Conservation (phyloP, 2,797 vertebrate genomes). For the Myotis planiceps region DNA sequence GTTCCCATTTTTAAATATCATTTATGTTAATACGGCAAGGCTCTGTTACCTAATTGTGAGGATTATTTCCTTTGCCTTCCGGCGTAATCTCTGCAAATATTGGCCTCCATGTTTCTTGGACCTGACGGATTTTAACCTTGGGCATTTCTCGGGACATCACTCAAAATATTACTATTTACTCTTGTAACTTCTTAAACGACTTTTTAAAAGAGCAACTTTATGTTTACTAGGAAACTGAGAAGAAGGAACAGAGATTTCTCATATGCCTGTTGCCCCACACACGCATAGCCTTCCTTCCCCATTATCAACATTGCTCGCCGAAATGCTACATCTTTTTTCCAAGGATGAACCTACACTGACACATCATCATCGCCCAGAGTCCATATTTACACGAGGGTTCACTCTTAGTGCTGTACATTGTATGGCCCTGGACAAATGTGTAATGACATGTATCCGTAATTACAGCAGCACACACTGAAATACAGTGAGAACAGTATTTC, state of each 20-base stretch:
- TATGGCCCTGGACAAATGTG: not conserved
- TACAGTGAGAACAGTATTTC: not conserved
- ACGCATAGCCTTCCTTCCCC: no score
- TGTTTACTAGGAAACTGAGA: not conserved
- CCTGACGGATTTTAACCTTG: constrained; percentile 76
- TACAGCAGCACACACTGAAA: not conserved
- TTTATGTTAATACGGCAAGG: constrained; percentile 85
- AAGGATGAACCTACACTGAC: no score
- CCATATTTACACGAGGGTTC: not conserved
- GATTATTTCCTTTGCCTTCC: constrained; percentile 84
- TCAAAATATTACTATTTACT: constrained; percentile 70
- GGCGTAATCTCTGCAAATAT: constrained; percentile 82
- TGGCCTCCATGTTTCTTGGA: constrained; percentile 82
- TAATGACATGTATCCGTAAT: not conserved
- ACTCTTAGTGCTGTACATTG: not conserved
- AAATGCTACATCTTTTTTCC: no score
- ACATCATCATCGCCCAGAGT: no score
- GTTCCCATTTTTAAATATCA: constrained; percentile 84
- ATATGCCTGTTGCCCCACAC: no score
- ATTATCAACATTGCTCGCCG: no score
- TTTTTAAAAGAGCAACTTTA: not conserved
- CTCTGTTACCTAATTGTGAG: constrained; percentile 86
- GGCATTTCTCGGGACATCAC: constrained; percentile 77
- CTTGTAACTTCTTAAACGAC: constrained; percentile 15
- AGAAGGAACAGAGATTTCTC: no score